These are phyloP conservation scores for Rhagoletis pomonella DNA, from an alignment of 1,140 invertebrate genomes.

Conservation along the genomic window DNA sequence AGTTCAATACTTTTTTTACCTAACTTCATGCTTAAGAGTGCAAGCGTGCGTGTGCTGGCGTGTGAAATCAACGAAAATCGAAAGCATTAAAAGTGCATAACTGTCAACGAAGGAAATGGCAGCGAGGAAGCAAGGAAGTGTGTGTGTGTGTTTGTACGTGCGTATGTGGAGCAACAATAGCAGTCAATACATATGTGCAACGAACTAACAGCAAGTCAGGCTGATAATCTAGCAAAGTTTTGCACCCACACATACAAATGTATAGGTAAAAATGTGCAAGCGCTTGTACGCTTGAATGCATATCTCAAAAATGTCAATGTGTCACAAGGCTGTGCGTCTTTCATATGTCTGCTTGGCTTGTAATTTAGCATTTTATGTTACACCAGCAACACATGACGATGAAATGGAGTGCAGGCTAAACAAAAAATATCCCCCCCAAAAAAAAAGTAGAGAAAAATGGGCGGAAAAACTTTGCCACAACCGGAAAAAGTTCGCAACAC, in stretches of 20 bases:
- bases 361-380: constrained; percentile 18
- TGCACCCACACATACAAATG: not conserved
- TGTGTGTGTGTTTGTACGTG: no score
- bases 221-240: constrained; percentile 14
- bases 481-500: constrained; percentile 36
- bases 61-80: constrained; percentile 1
- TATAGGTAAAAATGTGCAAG: not conserved
- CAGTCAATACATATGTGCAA: not conserved
- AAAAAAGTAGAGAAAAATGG: not conserved
- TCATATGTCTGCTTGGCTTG: not conserved
- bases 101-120: not conserved
- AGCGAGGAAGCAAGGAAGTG: not conserved
- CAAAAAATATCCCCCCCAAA: not conserved
- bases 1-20: not conserved
- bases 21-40: not conserved
- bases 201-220: not conserved
- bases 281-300: constrained; percentile 5
- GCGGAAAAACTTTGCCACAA: constrained; percentile 30
- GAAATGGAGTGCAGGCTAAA: not conserved
- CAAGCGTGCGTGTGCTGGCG: not conserved
- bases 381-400: not conserved
- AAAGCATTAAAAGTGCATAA: constrained; percentile 44
- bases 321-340: constrained; percentile 4
- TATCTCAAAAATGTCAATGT: constrained; percentile 46
- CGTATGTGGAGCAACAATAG: not conserved